Evolutionary conservation across 35 echinoderm and acorn worm species (phyloP), one percentile per base, ranked within the genome.

Genomic region (Anneissia japonica): DNA sequence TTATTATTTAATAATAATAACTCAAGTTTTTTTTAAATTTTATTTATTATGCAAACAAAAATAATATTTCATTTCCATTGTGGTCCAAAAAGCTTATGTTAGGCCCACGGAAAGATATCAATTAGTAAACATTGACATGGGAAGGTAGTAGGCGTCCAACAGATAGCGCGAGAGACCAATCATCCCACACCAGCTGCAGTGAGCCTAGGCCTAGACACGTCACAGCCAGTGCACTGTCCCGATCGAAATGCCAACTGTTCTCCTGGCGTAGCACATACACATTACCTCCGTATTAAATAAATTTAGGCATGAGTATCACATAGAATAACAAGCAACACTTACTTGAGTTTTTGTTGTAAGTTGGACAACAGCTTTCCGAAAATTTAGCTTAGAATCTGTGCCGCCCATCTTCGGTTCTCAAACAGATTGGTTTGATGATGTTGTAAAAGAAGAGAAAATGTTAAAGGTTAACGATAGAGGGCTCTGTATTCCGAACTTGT

Each of bases 291-390:
- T 76, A 29, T 76, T 76, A 10, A 30, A 76, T 23, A 76, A n/a
- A n/a, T n/a, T n/a, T n/a, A n/a, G 7, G 7, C 26, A 76, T 29
- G 26, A 76, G 26, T 30, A 28, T 13, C 26, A 10, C 7, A 11
- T 76, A 10, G 29, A 29, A 76, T 29, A 11, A 13, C 26, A 76
- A 11, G 26, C 16, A 30, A 39, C 17, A 35, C 33, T 43, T 88
- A 97, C 91, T 91, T 97, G 95, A 86, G 95, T 97, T 93, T 97
- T 97, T 39, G 95, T 97, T 19, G 95, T 97, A 74, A 97, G 82
- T 72, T 97, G 95, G 21, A 97, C 91, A 26, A 93, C 95, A 81
- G 91, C 95, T 81, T 97, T 93, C 74, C 95, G 76, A 75, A 97
- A 97, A 87, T 97, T 93, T 38, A 97, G 92, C 83, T 97, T 97